Base-by-base conservation (phyloP, 2,113 vertebrate species). In the Meriones unguiculatus region DNA sequence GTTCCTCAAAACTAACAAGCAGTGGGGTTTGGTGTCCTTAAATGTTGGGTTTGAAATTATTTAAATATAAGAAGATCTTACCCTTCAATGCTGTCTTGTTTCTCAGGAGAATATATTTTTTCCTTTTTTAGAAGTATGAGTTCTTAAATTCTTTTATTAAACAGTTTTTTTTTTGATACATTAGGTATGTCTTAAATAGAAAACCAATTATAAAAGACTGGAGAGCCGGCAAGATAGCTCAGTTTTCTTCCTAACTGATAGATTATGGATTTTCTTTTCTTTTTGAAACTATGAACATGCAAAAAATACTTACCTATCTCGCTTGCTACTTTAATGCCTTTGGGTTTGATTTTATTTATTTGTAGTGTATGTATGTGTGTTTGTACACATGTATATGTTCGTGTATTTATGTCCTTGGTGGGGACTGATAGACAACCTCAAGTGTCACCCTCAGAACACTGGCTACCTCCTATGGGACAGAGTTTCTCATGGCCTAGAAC, bases 31-130 rank as follows among this genome's bases (percentile, higher is more conserved):
- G 67, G 46, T 95, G 87, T 88, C 89, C 90, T 97, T 96, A 46
- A 90, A 96, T 96, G 93, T 92, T 94, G n/a, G 85, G 88, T 95
- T 96, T 97, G 75, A 94, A 67, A 72, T 89, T 95, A 86, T 90
- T 38, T 96, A 93, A 69, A 84, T 90, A 81, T 1, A 94, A 38
- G 87, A 92, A 82, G 20, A 82, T 89, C 41, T 50, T 90, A 80
- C 2, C 11, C 38, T 87, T 90, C 64, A 92, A 86, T 89, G 57
- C 0, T 50, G 62, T 90, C 91, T 94, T 85, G 28, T 91, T 89
- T 35, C 0, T 70, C 59, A 70, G 88, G 46, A 96, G 54, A 97
- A 84, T 1, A 0, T 84, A 12, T 54, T 41, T 75, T 75, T 64
- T 64, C 41, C 32, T 18, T 86, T 64, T 89, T 97, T 94, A 77